Base-by-base conservation (phyloP, 23 tunicate species). In the Halocynthia aurantium region DNA sequence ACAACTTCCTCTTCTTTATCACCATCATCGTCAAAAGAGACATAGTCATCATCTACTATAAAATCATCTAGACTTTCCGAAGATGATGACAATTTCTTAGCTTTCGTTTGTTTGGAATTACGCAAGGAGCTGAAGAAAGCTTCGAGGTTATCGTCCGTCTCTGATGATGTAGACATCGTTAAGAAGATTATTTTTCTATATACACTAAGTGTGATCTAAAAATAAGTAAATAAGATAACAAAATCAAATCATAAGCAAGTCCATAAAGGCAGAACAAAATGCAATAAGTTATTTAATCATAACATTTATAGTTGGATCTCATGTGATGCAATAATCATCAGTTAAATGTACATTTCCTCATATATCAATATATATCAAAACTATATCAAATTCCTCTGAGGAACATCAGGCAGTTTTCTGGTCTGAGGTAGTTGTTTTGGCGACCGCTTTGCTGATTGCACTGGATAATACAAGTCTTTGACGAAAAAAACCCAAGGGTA, bases 401-500 rank as follows among this genome's bases (percentile, higher is more conserved):
- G 17, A 65, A 65, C n/a, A 20, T 65, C 13, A 10, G 70, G 13
- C 49, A 67, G 44, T 31, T 31, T 31, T 31, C 44, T 31, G 44
- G 44, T 31, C 44, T 31, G 44, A 31, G 44, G 44, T 31, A 31
- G 44, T 31, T 31, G 44, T 31, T 31, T 86, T 73, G 55, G 86
- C 65, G 8, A 88, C 69, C 19, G 95, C 95, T 31, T 74, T 83
- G 12, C 76, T 77, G 50, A 88, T 88, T 22, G 95, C 95, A 73
- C 84, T 82, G 6, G 87, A 64, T 5, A 86, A 77, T 52, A 83
- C 87, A 2, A 81, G 52, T 52, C 95, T 81, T 13, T 86, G 88
- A 21, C 95, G 87, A 57, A 88, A 88, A 71, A 83, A 88, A 10
- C 95, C 95, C 2, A 88, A 63, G 0, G 95, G 95, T 52, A 88